Base-by-base conservation (phyloP, 2,113 vertebrate genomes). In the Tauraco erythrolophus region DNA sequence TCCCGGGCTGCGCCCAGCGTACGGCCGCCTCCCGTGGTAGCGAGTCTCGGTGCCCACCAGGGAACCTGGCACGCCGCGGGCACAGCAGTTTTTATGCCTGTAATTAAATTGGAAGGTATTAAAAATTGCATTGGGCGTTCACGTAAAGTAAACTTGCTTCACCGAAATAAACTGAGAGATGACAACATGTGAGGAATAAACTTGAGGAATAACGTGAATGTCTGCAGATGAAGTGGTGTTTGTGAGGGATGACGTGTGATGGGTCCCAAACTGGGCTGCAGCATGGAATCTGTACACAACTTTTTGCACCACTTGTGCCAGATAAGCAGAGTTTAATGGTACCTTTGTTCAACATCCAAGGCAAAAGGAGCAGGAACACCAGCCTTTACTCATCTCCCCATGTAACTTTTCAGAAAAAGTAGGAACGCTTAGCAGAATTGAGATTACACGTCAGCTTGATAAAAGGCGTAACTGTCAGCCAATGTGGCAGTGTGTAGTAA, bases 281-380 rank as follows among this genome's bases (percentile, higher is more conserved):
- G 17, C 0, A 0, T 1, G 12, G 10, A 14, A 14, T 19, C 23
- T 3, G 9, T 1, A 0, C 19, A 6, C 60, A 53, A 1, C 10
- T 13, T 33, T 23, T 10, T 19, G 51, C 46, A 48, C 28, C 5
- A 0, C 17, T 68, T 51, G 25, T 82, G 30, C 62, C 30, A 18
- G 10, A 46, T 7, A 6, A 56, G 11, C 30, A 4, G 37, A 31
- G 16, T 31, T 46, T 19, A 22, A 9, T 9, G 14, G 23, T 19
- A 25, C 1, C 0, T 46, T 85, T 41, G 15, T 48, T 54, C 11
- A 24, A 83, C 15, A 16, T 5, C n/a, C 3, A 1, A 35, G 46
- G 31, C 24, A 11, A n/a, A 54, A 43, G 33, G 21, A 75, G 45
- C 23, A 11, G 60, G 50, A 58, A 16, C 11, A 5, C 16, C n/a